phyloP scores from a whole-genome alignment of 2,888 invertebrate species.

The Drosophila hamatofila region DNA sequence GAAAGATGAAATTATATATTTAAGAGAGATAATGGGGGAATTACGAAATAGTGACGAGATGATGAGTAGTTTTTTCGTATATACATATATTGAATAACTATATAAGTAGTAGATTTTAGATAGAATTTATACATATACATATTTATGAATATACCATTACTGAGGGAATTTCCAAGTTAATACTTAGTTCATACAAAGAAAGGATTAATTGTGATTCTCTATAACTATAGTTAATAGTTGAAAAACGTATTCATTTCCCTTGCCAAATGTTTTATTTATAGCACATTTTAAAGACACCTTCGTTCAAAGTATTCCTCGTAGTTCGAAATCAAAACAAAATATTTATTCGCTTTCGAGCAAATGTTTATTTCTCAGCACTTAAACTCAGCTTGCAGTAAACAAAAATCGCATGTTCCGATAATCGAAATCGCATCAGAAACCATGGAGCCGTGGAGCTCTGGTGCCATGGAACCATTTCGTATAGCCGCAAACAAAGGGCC shows the following conservation, averaged over 20 bases:
- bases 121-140: no score
- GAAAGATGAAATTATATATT: conserved; percentile 5
- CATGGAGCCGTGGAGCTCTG: conserved; percentile 13
- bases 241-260: neutral
- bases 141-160: no score
- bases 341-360: conserved; percentile 58
- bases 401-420: conserved; percentile 63
- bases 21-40: neutral
- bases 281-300: neutral
- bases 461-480: conserved; percentile 22
- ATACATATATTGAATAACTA: no score
- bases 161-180: no score
- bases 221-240: neutral
- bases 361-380: conserved; percentile 71
- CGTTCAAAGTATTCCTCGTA: neutral
- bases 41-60: neutral
- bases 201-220: neutral
- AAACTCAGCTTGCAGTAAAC: conserved; percentile 44
- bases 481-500: conserved; percentile 62
- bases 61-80: neutral
- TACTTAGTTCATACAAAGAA: no score
- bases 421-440: conserved; percentile 57
- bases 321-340: conserved; percentile 14
- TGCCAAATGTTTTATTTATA: conserved; percentile 1
- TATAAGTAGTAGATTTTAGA: no score